phyloP scores from a whole-genome alignment of 2,113 vertebrate genomes.

The Grantiella picta region DNA sequence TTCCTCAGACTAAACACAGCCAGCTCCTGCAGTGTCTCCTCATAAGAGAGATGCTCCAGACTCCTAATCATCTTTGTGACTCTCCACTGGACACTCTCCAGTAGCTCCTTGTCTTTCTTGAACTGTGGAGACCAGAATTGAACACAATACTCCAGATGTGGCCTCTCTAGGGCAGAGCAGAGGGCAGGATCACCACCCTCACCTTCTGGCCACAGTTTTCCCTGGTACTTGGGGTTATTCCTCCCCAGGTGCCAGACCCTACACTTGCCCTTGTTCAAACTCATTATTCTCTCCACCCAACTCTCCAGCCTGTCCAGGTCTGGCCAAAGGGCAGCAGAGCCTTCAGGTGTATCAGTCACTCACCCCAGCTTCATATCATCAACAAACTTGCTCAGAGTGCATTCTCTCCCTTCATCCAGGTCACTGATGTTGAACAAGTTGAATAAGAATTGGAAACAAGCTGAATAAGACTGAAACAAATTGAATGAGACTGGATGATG shows the following conservation, averaged over 20 bases:
- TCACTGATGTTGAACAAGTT: neutral
- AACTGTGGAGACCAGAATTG: neutral
- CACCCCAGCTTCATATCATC: too few relatives aligned
- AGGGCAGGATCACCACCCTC: neutral
- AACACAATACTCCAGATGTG: neutral
- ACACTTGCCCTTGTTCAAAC: neutral
- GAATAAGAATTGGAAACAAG: neutral
- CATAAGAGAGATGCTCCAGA: neutral
- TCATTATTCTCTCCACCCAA: neutral
- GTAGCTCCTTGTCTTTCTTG: neutral
- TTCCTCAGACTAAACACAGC: neutral
- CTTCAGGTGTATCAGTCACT: neutral
- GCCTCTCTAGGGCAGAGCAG: too few relatives aligned
- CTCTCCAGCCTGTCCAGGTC: neutral
- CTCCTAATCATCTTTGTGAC: accelerated
- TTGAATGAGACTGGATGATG: neutral
- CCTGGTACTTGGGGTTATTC: neutral
- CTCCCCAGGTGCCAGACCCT: neutral
- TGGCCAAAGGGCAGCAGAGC: neutral
- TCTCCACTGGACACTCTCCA: neutral
- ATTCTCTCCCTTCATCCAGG: neutral
- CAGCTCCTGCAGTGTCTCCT: accelerated
- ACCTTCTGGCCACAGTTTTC: neutral
- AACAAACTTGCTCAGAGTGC: neutral
- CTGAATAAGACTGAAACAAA: neutral